These are phyloP conservation scores for Pardosa pseudoannulata DNA, from an alignment of 2,888 invertebrate species.

Conservation along the genomic window DNA sequence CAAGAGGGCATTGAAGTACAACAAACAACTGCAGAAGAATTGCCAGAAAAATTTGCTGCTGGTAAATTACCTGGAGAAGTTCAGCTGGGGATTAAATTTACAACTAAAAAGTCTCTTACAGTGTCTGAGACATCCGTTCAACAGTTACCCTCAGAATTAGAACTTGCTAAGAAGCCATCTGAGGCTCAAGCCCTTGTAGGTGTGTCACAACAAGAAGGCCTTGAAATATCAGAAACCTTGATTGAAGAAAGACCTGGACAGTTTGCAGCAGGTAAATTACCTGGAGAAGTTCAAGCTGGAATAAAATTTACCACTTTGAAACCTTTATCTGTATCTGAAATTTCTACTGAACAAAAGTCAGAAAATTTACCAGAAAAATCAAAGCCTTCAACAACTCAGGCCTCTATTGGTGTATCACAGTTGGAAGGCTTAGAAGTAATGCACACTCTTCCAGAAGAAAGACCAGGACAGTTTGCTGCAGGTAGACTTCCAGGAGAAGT, in stretches of 20 bases:
- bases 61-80: slow-evolving; percentile 66
- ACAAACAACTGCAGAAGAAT: slow-evolving; percentile 68
- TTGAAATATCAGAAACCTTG: slow-evolving; percentile 71
- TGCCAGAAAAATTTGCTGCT: slow-evolving; percentile 67
- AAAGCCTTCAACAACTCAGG: slow-evolving; percentile 54
- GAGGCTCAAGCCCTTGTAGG: slow-evolving; percentile 51
- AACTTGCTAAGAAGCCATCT: slow-evolving; percentile 40
- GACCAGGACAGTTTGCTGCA: slow-evolving; percentile 68
- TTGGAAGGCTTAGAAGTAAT: slow-evolving; percentile 71
- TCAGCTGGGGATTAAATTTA: slow-evolving; percentile 51
- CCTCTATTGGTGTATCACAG: slow-evolving; percentile 44
- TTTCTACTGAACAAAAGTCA: slow-evolving; percentile 66
- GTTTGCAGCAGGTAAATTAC: slow-evolving; percentile 74
- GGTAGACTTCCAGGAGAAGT: slow-evolving; percentile 77
- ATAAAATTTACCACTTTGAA: slow-evolving; percentile 77
- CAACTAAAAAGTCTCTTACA: slow-evolving; percentile 59
- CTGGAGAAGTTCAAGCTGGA: slow-evolving; percentile 79
- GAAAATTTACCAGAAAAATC: slow-evolving; percentile 50
- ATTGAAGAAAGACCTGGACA: slow-evolving; percentile 69
- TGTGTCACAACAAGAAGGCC: slow-evolving; percentile 62
- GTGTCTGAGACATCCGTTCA: slow-evolving; percentile 63
- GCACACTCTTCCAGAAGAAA: slow-evolving; percentile 67
- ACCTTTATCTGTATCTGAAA: slow-evolving; percentile 72
- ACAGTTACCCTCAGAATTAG: slow-evolving; percentile 38
- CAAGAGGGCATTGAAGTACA: slow-evolving; percentile 58